These are phyloP conservation scores for Rhineura floridana DNA, from an alignment of 2,113 vertebrate genomes.

Conservation along the genomic window DNA sequence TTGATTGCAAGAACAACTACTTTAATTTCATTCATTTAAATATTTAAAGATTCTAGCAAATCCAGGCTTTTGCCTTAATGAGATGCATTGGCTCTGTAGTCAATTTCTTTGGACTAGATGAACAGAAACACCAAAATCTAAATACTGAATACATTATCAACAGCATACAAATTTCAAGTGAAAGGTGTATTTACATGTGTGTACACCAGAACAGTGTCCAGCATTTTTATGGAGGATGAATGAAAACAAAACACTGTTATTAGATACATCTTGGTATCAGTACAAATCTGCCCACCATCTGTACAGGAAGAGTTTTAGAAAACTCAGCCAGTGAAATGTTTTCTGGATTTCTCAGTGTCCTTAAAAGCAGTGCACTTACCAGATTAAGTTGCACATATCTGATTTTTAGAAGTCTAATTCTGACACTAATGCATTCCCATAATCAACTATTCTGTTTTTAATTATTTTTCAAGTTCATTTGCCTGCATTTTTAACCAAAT, in stretches of 20 bases:
- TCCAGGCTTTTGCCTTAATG: not conserved
- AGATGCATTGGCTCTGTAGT: not conserved
- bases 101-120: not conserved
- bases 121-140: not conserved
- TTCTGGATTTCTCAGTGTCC: not conserved
- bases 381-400: not conserved
- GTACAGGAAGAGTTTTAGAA: not conserved
- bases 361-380: not conserved
- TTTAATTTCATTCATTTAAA: not conserved
- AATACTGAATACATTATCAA: not conserved
- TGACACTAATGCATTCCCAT: rapidly evolving
- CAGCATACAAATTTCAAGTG: not conserved
- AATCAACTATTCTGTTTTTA: not conserved
- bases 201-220: not conserved
- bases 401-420: not conserved
- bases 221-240: not conserved
- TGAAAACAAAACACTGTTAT: not conserved
- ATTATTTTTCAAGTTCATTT: constrained; percentile 5
- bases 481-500: not conserved
- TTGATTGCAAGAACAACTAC: not conserved
- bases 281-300: not conserved
- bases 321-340: not conserved
- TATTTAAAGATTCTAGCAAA: not conserved
- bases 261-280: not conserved
- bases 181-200: not conserved